Conservation (phyloP, 2,888 invertebrate species). For the Epicampocera succincta region DNA sequence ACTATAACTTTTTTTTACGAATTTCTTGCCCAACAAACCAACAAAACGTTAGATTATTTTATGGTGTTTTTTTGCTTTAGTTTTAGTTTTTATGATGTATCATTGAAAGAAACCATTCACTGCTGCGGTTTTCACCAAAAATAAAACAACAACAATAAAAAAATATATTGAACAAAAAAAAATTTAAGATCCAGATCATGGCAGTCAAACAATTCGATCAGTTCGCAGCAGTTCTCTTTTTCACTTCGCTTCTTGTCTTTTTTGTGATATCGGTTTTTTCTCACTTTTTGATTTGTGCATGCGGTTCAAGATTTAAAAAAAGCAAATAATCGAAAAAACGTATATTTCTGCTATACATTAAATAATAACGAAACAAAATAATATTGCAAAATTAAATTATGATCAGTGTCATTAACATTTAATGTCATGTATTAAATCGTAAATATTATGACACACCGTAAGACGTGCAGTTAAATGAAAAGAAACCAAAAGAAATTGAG, state of each 20-base stretch:
- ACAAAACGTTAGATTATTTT: constrained; percentile 44
- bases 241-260: constrained; percentile 50
- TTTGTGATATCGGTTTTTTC: constrained; percentile 22
- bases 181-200: constrained; percentile 58
- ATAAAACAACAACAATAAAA: constrained; percentile 20
- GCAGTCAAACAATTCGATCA: constrained; percentile 67
- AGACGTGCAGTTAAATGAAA: constrained; percentile 2
- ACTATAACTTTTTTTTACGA: constrained; percentile 29
- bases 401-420: constrained; percentile 59
- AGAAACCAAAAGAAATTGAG: constrained; percentile 16
- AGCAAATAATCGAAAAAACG: constrained; percentile 20
- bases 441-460: constrained; percentile 40
- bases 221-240: constrained; percentile 63
- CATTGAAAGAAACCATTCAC: constrained; percentile 54
- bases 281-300: constrained; percentile 36
- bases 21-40: constrained; percentile 30
- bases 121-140: constrained; percentile 61
- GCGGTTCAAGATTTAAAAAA: constrained; percentile 35
- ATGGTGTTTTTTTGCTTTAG: neutral
- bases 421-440: constrained; percentile 50
- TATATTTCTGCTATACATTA: constrained; percentile 34
- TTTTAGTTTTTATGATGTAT: constrained; percentile 37
- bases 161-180: constrained; percentile 35
- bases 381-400: constrained; percentile 51
- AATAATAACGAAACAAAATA: constrained; percentile 27